A percentile compares a stretch with the other conserved stretches of the same genome.
These are phyloP conservation scores for Zelostemma sp. DNA, from an alignment of 1,140 invertebrate species.

Conservation along the genomic window DNA sequence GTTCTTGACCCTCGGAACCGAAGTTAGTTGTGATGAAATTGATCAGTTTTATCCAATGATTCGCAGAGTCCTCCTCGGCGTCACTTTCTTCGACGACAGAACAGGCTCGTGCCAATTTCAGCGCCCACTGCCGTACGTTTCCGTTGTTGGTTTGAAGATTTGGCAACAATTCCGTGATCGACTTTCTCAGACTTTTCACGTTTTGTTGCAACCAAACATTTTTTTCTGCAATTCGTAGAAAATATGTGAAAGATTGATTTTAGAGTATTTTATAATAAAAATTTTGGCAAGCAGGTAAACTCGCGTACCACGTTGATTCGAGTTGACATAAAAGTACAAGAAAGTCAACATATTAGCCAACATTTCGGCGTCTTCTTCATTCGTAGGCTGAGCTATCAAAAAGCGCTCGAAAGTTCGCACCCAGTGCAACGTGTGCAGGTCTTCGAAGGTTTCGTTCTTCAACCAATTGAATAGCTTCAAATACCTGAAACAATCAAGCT, in stretches of 20 bases:
- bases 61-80: conserved; percentile 30
- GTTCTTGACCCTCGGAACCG: conserved; percentile 62
- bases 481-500: conserved; percentile 40
- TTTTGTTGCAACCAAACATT: conserved; percentile 50
- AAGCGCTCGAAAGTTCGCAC: conserved; percentile 72
- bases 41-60: conserved; percentile 56
- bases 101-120: conserved; percentile 58
- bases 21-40: conserved; percentile 59
- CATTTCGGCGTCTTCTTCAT: conserved; percentile 72
- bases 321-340: conserved; percentile 66
- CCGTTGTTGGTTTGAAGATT: conserved; percentile 53
- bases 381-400: conserved; percentile 73
- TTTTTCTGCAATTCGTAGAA: conserved; percentile 29
- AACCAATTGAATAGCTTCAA: conserved; percentile 55
- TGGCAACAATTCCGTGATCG: conserved; percentile 53
- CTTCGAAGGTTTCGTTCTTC: conserved; percentile 47
- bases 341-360: conserved; percentile 73
- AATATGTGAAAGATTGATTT: conserved; percentile 1
- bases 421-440: conserved; percentile 73
- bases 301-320: conserved; percentile 39
- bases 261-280: background rate
- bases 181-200: conserved; percentile 60
- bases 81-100: conserved; percentile 46
- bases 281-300: background rate
- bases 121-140: conserved; percentile 58